Conservation (phyloP, 2,888 invertebrate species). For the Chrysomela aeneicollis region DNA sequence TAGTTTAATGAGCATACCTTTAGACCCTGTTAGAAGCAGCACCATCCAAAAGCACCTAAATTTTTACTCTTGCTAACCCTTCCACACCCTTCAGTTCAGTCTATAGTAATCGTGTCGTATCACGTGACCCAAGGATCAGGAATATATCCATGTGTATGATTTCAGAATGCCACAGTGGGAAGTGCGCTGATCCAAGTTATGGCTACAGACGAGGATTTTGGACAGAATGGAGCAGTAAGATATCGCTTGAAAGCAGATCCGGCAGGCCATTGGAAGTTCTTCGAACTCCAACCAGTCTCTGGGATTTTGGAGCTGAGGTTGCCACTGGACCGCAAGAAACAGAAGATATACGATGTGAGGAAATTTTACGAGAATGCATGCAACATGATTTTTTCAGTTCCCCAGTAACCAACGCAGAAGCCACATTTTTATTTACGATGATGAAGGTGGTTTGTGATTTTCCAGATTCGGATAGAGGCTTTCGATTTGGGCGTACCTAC, state of each 20-base stretch:
- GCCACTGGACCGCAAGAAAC: constrained; percentile 81
- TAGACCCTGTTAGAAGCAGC: too few species aligned
- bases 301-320: constrained; percentile 78
- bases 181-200: constrained; percentile 80
- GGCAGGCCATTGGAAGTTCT: constrained; percentile 82
- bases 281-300: constrained; percentile 79
- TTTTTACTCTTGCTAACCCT: too few species aligned
- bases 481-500: constrained; percentile 89
- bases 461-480: constrained; percentile 86
- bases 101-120: too few species aligned
- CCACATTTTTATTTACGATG: too few species aligned
- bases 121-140: too few species aligned
- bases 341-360: constrained; percentile 85
- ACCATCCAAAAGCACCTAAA: too few species aligned
- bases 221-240: constrained; percentile 87
- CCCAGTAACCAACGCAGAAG: constrained; percentile 5
- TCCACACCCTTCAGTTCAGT: too few species aligned
- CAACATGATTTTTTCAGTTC: background rate
- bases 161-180: constrained; percentile 85
- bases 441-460: constrained; percentile 25
- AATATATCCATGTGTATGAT: too few species aligned
- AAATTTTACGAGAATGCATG: too few species aligned
- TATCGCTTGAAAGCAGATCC: constrained; percentile 85
- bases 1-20: too few species aligned
- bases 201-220: constrained; percentile 89